A percentile compares a stretch with the other conserved stretches of the same genome.
Evolutionary conservation across 2,888 invertebrate species (phyloP).

Genomic region (Bombylius discolor): DNA sequence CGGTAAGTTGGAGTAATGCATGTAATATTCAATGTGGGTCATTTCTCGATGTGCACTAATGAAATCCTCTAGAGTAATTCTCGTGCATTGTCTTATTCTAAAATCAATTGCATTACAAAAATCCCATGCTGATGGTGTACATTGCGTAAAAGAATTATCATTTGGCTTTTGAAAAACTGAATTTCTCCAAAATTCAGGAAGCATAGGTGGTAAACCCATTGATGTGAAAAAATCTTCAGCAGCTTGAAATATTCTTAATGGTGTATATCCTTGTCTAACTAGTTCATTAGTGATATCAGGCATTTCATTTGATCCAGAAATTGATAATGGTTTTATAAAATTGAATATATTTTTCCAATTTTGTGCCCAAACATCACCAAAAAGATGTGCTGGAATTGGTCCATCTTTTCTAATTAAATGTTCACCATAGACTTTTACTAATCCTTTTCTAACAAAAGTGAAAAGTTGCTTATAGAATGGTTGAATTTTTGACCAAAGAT

Average conservation of each 20-base stretch:
- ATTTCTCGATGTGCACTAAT: constrained; percentile 71
- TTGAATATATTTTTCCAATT: constrained; percentile 66
- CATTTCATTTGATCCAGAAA: constrained; percentile 53
- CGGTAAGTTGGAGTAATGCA: constrained; percentile 64
- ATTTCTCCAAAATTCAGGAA: constrained; percentile 72
- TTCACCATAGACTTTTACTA: constrained; percentile 51
- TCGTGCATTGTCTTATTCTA: constrained; percentile 74
- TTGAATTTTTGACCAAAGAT: constrained; percentile 48
- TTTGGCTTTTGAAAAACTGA: constrained; percentile 66
- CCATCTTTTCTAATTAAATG: constrained; percentile 49
- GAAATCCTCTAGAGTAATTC: constrained; percentile 62
- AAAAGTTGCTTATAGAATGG: constrained; percentile 74
- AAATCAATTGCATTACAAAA: constrained; percentile 73
- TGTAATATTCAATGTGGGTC: constrained; percentile 69
- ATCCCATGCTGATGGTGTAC: constrained; percentile 73
- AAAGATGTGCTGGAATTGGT: constrained; percentile 70
- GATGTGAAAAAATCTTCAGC: constrained; percentile 75
- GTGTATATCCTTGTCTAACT: constrained; percentile 59
- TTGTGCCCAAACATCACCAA: constrained; percentile 80
- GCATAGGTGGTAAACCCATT: constrained; percentile 64
- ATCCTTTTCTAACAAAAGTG: constrained; percentile 60
- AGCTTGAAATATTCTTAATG: constrained; percentile 65
- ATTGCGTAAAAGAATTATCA: constrained; percentile 48
- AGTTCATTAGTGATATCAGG: constrained; percentile 68
- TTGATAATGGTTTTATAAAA: constrained; percentile 59